Conservation (phyloP, 2,797 vertebrate genomes). For the Pseudotriccus pelzelni region DNA sequence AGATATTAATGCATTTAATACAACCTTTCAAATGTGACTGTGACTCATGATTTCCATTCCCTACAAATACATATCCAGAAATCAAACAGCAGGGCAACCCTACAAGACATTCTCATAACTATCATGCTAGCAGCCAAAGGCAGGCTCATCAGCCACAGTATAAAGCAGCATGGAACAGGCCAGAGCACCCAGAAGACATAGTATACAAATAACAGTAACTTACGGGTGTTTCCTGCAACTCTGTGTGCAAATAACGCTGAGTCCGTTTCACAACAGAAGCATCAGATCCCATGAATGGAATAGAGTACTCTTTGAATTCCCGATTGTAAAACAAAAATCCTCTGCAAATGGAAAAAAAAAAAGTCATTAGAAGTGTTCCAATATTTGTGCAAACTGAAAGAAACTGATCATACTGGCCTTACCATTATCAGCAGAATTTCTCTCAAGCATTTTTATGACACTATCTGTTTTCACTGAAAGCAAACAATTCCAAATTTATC, state of each 20-base stretch:
- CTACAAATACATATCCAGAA: neutral
- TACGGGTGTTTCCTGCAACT: constrained; percentile 85
- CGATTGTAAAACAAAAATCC: constrained; percentile 83
- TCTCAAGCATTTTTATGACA: neutral
- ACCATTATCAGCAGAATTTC: neutral
- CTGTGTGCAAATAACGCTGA: constrained; percentile 86
- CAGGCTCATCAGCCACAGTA: neutral
- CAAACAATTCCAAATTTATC: neutral
- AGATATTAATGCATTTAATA: neutral
- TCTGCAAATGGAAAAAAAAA: constrained; percentile 15
- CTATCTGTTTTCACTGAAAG: neutral
- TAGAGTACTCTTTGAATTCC: constrained; percentile 85
- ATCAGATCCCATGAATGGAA: constrained; percentile 92
- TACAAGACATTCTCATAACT: neutral
- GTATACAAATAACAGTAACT: constrained; percentile 35
- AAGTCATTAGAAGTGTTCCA: neutral
- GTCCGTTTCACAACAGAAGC: constrained; percentile 90
- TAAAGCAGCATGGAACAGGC: neutral
- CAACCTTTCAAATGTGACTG: neutral
- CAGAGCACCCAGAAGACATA: neutral
- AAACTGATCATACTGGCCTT: neutral
- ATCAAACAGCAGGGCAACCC: neutral
- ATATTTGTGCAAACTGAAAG: neutral
- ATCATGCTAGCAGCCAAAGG: neutral
- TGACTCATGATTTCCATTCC: neutral